Evolutionary conservation across 2,113 vertebrate species (phyloP), one percentile per base, ranked within the genome.

Genomic region (Melanerpes aurifrons): DNA sequence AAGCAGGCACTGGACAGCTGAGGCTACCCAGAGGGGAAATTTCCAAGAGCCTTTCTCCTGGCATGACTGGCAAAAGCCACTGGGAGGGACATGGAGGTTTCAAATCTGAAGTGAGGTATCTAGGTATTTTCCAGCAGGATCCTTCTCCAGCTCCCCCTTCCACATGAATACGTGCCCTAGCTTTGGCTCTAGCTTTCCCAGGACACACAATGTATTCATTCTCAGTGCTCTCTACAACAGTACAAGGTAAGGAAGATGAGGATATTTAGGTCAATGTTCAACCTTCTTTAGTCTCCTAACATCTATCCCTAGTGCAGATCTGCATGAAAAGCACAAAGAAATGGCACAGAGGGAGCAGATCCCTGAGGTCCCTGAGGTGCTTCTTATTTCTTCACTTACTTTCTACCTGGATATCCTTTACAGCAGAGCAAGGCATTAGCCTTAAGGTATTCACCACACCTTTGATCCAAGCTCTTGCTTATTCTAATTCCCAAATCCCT

Each of bases 191-290:
- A 74, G 32, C 48, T 71, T 58, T 76, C 79, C 57, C 48, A 82
- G 5, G 87, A 22, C 29, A 82, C 19, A 35, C 0, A 0, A 0
- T 17, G 43, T 71, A 87, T 86, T 92, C 62, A 87, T 77, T 80
- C 32, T 91, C 68, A 68, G 25, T 68, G 15, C 26, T 63, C 74
- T 77, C 31, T 62, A 78, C 19, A 57, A 69, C 70, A 48, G 28
- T 21, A 76, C 9, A 63, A 75, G 29, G 37, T 63, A 85, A 50
- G 17, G 66, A 91, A 87, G 35, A 14, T 68, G 17, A 87, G 54
- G 10, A 45, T 64, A 86, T 96, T 89, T 81, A 93, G 82, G 85
- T 69, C 93, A 87, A 50, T 35, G 91, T 92, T 87, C 66, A 89
- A 69, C 58, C 56, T 86, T 66, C 72, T 69, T 86, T 69, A 83